phyloP scores from a whole-genome alignment of 2,797 vertebrate species.

The Spatula clypeata region DNA sequence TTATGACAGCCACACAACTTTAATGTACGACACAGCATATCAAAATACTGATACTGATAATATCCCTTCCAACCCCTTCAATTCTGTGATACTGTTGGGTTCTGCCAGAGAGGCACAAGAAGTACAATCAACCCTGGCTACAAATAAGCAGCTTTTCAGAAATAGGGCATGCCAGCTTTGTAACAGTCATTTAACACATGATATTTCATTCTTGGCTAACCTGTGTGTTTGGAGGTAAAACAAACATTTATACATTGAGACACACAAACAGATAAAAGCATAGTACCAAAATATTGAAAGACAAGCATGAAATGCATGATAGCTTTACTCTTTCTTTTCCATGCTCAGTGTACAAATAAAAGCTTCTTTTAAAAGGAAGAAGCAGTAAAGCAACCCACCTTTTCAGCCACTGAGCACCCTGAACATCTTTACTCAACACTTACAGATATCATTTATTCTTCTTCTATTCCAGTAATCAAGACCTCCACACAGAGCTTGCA shows the following conservation, averaged over 20 bases:
- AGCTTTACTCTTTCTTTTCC: background rate
- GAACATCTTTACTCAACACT: background rate
- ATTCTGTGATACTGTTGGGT: background rate
- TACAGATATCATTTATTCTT: background rate
- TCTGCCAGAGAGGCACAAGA: slow-evolving; percentile 30
- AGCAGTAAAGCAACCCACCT: background rate
- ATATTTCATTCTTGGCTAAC: background rate
- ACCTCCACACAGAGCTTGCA: background rate
- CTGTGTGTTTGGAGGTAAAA: background rate
- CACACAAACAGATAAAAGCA: background rate
- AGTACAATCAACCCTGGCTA: slow-evolving; percentile 7
- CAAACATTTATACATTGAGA: background rate
- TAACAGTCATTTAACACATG: background rate
- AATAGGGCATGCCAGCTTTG: background rate
- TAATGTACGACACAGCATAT: background rate
- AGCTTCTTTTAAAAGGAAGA: background rate
- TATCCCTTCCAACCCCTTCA: too few relatives aligned
- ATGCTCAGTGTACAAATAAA: background rate
- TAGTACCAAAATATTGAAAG: background rate
- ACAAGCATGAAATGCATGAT: background rate
- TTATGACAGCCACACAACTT: slow-evolving; percentile 26
- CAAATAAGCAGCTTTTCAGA: background rate
- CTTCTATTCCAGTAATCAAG: background rate
- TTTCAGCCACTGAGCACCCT: background rate
- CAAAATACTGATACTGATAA: background rate